Evolutionary conservation across 2,797 vertebrate species (phyloP), one percentile per base, ranked within the genome.

Genomic region (Okamejei kenojei): DNA sequence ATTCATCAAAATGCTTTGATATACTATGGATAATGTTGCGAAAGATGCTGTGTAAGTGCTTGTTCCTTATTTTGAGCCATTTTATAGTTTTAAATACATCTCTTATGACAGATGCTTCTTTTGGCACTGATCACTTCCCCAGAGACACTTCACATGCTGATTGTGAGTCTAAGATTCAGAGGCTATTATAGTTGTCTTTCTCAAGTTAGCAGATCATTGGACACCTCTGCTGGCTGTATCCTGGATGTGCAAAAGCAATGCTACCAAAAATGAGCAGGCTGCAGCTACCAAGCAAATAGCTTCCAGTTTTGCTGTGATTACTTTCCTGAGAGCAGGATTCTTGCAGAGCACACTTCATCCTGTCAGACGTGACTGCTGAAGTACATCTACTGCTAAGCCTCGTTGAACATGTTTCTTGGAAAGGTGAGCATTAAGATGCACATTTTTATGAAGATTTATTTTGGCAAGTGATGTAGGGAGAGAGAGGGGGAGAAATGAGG

Each of bases 251-350:
- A 92, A 92, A 92, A 92, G 71, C 68, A 92, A 54, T 68, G 73
- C 65, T 35, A 74, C 68, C 4, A 91, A 38, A 68, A 74, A 73
- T 54, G 26, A 92, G 90, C 90, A 74, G 90, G 23, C 65, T 29
- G 90, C 71, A 92, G 71, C 90, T 74, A 92, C 21, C 90, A 92
- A 92, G 68, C 71, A 92, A 92, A 92, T 74, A 92, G 68, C 90
- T 92, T 92, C 90, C 90, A 92, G 90, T 54, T 29, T 74, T 92
- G 71, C 90, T 92, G 68, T 92, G 90, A 92, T 92, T 74, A 92
- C 90, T 92, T 92, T 92, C 38, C 21, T 74, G 90, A 54, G 26
- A 92, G 90, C 90, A 74, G 71, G 71, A 54, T 92, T 76, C 38
- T 54, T 92, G 71, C 35, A 73, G 74, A 54, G 38, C 71, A 92